Percentiles rank a stretch among this genome's conserved stretches.
These are phyloP conservation scores for Nesoenas mayeri DNA, from an alignment of 2,113 vertebrate species.

Conservation along the genomic window DNA sequence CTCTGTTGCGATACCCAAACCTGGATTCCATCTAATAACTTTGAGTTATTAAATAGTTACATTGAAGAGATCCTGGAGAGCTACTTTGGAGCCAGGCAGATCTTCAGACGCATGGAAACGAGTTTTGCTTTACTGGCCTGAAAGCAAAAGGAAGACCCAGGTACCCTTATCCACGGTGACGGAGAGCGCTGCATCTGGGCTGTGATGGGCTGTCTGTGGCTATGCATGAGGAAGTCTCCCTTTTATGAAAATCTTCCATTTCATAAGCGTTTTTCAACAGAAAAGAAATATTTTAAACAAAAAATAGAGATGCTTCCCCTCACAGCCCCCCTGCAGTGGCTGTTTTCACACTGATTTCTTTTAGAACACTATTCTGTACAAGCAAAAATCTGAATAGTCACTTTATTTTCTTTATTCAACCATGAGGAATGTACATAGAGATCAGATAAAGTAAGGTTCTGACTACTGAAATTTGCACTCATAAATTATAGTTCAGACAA, in stretches of 20 bases:
- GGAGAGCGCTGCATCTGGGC: background rate
- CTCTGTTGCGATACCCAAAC: background rate
- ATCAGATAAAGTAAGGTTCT: background rate
- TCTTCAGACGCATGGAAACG: background rate
- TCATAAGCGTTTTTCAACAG: background rate
- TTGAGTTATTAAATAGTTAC: background rate
- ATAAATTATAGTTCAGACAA: background rate
- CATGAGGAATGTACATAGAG: background rate
- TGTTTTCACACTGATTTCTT: background rate
- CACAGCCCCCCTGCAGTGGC: background rate
- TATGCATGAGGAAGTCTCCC: background rate
- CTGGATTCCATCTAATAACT: background rate
- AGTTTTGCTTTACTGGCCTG: background rate
- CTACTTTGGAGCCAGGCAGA: no score
- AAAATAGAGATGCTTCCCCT: background rate
- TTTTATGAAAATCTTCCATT: background rate
- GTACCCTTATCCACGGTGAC: background rate
- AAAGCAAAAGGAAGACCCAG: background rate
- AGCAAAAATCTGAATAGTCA: background rate
- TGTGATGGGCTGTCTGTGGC: fast-evolving
- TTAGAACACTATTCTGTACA: background rate
- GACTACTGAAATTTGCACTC: background rate
- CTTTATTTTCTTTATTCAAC: background rate
- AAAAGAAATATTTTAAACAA: background rate
- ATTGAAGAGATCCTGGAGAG: background rate